Evolutionary conservation across 2,113 vertebrate genomes (phyloP).

Genomic region (Thomomys bottae): DNA sequence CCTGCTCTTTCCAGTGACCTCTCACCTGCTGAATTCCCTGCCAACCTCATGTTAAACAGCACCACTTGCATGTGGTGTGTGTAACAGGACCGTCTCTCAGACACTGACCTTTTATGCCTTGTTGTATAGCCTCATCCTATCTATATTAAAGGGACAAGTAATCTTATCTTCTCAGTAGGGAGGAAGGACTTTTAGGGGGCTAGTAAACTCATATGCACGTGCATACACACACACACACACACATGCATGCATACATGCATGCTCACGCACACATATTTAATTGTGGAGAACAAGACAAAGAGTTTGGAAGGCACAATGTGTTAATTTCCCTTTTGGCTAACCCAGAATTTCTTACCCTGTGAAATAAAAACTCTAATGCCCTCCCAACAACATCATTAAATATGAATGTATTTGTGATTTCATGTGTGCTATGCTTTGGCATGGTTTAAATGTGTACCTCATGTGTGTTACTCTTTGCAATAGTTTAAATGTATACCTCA

Average conservation of each 20-base stretch:
- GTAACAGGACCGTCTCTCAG: background rate
- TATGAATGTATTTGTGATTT: background rate
- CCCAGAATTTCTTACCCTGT: background rate
- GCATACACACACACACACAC: no score
- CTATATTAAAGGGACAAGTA: background rate
- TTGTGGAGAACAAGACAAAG: background rate
- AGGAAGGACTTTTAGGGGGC: background rate
- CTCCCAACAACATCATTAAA: background rate
- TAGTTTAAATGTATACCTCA: background rate
- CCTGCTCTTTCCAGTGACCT: background rate
- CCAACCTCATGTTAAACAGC: no score
- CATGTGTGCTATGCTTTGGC: background rate
- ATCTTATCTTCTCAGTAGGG: background rate
- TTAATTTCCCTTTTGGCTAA: background rate
- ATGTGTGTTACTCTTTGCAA: background rate
- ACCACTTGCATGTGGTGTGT: background rate
- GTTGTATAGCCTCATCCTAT: background rate
- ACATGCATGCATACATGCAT: no score
- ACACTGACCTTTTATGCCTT: background rate
- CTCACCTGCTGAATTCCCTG: background rate
- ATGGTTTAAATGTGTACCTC: background rate
- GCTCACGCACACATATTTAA: no score
- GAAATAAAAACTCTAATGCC: constrained; percentile 1
- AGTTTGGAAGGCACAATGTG: background rate
- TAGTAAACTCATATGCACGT: background rate